These are phyloP conservation scores for Python bivittatus DNA, from an alignment of 2,113 vertebrate genomes.

Conservation along the genomic window DNA sequence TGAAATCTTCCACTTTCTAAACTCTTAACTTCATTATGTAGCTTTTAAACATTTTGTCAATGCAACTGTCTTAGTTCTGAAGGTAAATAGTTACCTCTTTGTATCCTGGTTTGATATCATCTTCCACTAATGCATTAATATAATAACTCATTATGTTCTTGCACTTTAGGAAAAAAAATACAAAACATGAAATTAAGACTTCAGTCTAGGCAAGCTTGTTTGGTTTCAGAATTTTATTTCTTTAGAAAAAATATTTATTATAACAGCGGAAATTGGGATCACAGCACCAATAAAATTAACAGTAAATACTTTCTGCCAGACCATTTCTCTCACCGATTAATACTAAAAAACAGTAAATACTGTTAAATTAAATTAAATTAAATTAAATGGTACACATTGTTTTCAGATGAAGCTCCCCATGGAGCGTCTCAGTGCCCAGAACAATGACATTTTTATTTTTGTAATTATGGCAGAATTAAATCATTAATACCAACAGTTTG, in stretches of 20 bases:
- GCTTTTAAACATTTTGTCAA: neutral
- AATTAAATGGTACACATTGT: neutral
- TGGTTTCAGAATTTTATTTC: neutral
- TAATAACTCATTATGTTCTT: neutral
- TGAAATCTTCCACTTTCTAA: neutral
- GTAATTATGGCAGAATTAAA: neutral
- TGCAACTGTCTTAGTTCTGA: neutral
- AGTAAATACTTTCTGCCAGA: neutral
- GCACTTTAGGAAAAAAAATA: conserved; percentile 1
- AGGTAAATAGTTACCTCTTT: neutral
- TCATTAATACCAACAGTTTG: neutral
- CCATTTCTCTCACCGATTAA: neutral
- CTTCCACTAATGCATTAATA: neutral
- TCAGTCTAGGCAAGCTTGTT: neutral
- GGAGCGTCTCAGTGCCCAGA: neutral
- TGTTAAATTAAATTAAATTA: neutral
- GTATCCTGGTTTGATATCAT: neutral
- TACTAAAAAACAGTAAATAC: neutral
- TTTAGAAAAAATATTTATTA: neutral
- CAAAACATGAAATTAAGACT: neutral
- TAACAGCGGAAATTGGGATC: neutral
- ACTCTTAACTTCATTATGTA: neutral
- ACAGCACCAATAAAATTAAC: neutral
- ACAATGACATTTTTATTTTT: neutral
- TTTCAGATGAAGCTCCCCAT: neutral